These are phyloP conservation scores for Rhyacophila evoluta DNA, from an alignment of 2,888 invertebrate genomes.

Conservation along the genomic window DNA sequence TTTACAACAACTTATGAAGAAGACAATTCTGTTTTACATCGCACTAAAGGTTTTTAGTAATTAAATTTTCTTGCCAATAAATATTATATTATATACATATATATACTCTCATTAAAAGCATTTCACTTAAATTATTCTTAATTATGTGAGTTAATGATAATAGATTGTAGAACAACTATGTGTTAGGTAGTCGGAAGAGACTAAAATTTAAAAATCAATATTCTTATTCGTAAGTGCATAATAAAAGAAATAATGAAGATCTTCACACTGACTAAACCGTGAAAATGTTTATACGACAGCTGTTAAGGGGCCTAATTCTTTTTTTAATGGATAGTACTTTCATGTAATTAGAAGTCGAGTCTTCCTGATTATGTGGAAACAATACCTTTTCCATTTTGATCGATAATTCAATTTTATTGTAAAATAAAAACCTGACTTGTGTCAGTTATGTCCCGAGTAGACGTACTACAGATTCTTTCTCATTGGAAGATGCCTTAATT, in stretches of 20 bases:
- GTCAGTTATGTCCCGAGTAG: background rate
- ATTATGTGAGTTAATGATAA: background rate
- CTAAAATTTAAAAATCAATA: background rate
- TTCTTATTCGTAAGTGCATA: background rate
- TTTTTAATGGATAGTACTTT: background rate
- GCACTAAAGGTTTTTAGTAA: background rate
- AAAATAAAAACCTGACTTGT: background rate
- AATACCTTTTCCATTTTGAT: background rate
- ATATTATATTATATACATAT: background rate
- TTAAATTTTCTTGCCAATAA: background rate
- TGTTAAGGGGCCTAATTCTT: background rate
- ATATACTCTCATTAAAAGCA: background rate
- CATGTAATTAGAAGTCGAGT: background rate
- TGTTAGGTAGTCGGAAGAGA: background rate
- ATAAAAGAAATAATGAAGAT: too few relatives aligned
- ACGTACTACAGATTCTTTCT: slow-evolving; percentile 8
- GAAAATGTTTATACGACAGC: too few relatives aligned
- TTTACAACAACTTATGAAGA: background rate
- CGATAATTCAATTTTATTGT: background rate
- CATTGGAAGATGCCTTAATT: background rate
- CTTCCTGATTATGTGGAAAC: background rate
- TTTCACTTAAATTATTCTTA: background rate
- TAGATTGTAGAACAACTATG: background rate
- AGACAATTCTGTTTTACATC: background rate
- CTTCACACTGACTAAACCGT: too few relatives aligned